These are phyloP conservation scores for Alligator mississippiensis DNA, from an alignment of 2,113 vertebrate genomes.

Conservation along the genomic window DNA sequence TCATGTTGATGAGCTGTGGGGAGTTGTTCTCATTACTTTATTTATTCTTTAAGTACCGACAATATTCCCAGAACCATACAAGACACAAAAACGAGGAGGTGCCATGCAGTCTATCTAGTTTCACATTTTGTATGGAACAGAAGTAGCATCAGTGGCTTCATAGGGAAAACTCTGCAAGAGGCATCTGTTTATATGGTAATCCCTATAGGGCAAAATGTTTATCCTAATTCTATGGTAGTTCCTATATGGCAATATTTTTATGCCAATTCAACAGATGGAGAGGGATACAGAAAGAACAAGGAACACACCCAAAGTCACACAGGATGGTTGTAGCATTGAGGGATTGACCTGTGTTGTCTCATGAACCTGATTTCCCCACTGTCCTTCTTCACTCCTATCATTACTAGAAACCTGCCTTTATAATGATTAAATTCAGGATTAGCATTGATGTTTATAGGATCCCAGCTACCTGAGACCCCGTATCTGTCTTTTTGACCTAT, in stretches of 20 bases:
- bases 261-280: slow-evolving; percentile 65
- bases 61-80: not conserved
- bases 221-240: too few species aligned
- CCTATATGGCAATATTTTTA: slow-evolving; percentile 64
- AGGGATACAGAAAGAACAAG: slow-evolving; percentile 52
- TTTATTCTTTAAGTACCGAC: not conserved
- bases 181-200: not conserved
- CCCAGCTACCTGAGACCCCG: fast-evolving
- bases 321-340: slow-evolving; percentile 15
- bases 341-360: not conserved
- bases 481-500: fast-evolving
- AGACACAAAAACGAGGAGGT: not conserved
- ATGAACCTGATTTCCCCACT: not conserved
- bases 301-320: slow-evolving; percentile 53
- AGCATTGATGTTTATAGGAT: not conserved
- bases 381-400: not conserved
- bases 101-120: not conserved
- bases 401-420: not conserved
- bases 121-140: not conserved
- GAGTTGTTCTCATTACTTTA: not conserved
- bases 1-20: not conserved
- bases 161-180: not conserved
- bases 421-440: not conserved
- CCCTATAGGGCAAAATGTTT: slow-evolving; percentile 17
- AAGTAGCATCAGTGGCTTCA: not conserved